Evolutionary conservation across 2,888 invertebrate species (phyloP), one percentile per base, ranked within the genome.

Genomic region (Trissolcus brochymenae): DNA sequence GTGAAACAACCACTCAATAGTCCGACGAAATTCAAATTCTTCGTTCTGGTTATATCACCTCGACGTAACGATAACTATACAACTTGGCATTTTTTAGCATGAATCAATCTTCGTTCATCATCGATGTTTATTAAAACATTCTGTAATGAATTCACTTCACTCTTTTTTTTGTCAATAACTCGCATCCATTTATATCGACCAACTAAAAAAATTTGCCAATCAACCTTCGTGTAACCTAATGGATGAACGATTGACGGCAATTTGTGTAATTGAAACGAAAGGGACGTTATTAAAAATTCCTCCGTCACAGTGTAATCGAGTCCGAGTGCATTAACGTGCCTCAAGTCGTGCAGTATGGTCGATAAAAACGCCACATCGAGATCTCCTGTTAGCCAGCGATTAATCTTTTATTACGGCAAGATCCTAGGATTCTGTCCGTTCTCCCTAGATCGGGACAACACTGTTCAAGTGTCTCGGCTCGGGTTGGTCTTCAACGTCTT

Each of bases 371-470:
- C 35, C 40, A 49, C 57, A 53, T 29, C 49, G 6, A 16, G 25
- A 55, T 49, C 40, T 29, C 50, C 35, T 7, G 43, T n/a, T 1
- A 35, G 16, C 13, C 35, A 43, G 9, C 51, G 41, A 59, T 59
- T 75, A 14, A 66, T 73, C 14, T 79, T 70, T 11, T 79, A 66
- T 62, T 79, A 54, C 41, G 46, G 65, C 61, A 73, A 76, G 25
- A 41, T 65, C 17, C 73, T 76, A 16, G 78, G 78, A 14, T 49
- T 78, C 11, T 75, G 71, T 72, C 78, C 78, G 11, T 56, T 78
- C 1, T 55, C 72, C 2, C 7, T 71, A 0, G 64, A 72, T 16
- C 40, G 11, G 6, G 55, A 64, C 21, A 25, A 13, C 16, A 16
- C 56, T 13, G 43, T 72, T 17, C 60, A 16, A 0, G 50, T 35